Evolutionary conservation across 2,888 invertebrate genomes (phyloP).

Genomic region (Amphipoea lucens): DNA sequence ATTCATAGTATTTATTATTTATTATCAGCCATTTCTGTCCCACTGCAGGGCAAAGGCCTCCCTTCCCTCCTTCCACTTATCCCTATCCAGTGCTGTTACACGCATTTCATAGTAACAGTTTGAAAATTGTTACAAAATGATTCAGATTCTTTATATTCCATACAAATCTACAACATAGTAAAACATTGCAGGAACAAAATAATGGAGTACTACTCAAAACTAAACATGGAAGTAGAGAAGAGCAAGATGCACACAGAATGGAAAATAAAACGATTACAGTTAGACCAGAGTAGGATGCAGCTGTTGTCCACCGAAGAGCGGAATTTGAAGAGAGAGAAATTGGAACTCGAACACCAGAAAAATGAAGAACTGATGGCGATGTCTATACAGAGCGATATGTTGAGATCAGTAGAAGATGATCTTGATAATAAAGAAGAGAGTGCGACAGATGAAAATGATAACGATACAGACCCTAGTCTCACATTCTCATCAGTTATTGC

Average conservation of each 20-base stretch:
- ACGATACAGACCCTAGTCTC: slow-evolving; percentile 48
- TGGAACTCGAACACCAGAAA: slow-evolving; percentile 84
- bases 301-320: slow-evolving; percentile 88
- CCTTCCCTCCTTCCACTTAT: too few species aligned
- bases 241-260: slow-evolving; percentile 90
- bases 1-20: not conserved
- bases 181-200: slow-evolving; percentile 87
- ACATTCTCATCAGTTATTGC: slow-evolving; percentile 61
- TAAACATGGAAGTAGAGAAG: slow-evolving; percentile 91
- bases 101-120: too few species aligned
- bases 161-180: not conserved
- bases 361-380: slow-evolving; percentile 83
- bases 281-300: slow-evolving; percentile 86
- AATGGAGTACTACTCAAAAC: slow-evolving; percentile 91
- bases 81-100: too few species aligned
- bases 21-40: too few species aligned
- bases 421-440: slow-evolving; percentile 64
- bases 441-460: slow-evolving; percentile 21
- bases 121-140: not conserved
- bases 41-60: too few species aligned
- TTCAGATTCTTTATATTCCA: not conserved
- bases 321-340: slow-evolving; percentile 89
- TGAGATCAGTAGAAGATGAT: slow-evolving; percentile 72
- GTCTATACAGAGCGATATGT: slow-evolving; percentile 77
- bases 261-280: slow-evolving; percentile 88